phyloP scores from a whole-genome alignment of 2,113 vertebrate genomes.

The Saguinus midas region DNA sequence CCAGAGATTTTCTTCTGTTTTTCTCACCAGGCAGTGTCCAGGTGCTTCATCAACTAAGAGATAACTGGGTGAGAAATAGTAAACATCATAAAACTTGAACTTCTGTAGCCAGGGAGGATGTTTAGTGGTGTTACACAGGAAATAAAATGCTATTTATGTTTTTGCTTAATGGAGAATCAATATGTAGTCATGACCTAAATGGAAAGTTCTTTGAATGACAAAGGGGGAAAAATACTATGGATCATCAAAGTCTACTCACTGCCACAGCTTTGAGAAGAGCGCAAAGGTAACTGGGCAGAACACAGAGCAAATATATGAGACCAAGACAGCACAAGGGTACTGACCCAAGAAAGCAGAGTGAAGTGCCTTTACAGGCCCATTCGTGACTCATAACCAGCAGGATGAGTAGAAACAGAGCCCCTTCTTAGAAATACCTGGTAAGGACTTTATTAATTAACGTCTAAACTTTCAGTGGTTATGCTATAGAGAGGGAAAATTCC shows the following conservation, averaged over 20 bases:
- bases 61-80: background rate
- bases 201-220: background rate
- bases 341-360: background rate
- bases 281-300: background rate
- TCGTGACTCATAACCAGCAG: background rate
- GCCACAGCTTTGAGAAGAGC: background rate
- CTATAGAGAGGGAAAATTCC: background rate
- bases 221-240: background rate
- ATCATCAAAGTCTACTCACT: background rate
- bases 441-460: background rate
- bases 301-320: background rate
- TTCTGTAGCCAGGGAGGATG: background rate
- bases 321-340: background rate
- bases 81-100: background rate
- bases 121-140: background rate
- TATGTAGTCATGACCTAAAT: constrained; percentile 39
- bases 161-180: constrained; percentile 47
- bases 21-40: background rate
- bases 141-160: constrained; percentile 32
- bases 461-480: background rate
- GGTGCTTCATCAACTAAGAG: background rate
- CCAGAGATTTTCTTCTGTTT: background rate
- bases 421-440: background rate
- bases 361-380: background rate
- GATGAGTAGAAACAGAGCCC: fast-evolving